phyloP scores from a whole-genome alignment of 2,113 vertebrate genomes.

The Zosterops hypoxanthus region DNA sequence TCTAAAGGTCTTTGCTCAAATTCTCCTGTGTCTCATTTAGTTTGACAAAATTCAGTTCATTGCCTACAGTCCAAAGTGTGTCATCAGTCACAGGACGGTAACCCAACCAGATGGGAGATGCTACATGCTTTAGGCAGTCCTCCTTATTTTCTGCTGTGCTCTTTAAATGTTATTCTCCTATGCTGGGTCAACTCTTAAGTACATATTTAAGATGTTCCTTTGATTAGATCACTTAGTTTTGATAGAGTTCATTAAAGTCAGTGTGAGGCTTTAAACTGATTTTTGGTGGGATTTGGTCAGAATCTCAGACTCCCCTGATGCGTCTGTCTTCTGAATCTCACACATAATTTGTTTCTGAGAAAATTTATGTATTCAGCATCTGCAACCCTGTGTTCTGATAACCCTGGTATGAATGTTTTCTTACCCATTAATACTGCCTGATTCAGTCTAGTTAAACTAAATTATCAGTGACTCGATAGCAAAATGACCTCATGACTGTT shows the following conservation, averaged over 20 bases:
- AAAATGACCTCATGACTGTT: neutral
- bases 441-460: neutral
- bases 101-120: neutral
- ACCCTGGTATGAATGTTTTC: neutral
- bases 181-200: neutral
- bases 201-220: neutral
- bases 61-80: neutral
- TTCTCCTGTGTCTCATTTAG: neutral
- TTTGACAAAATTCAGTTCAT: neutral
- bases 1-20: constrained; percentile 1
- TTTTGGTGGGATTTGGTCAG: neutral
- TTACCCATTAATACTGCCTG: neutral
- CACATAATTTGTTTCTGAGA: neutral
- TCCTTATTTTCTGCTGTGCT: neutral
- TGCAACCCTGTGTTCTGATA: neutral
- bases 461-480: neutral
- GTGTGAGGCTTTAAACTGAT: neutral
- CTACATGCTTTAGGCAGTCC: neutral
- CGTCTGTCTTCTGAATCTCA: neutral
- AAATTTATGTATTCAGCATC: neutral
- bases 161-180: neutral
- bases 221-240: neutral
- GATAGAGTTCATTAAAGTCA: neutral
- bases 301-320: neutral
- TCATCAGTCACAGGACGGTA: neutral